phyloP scores from a whole-genome alignment of 2,113 vertebrate species.

The Pseudopodoces humilis region DNA sequence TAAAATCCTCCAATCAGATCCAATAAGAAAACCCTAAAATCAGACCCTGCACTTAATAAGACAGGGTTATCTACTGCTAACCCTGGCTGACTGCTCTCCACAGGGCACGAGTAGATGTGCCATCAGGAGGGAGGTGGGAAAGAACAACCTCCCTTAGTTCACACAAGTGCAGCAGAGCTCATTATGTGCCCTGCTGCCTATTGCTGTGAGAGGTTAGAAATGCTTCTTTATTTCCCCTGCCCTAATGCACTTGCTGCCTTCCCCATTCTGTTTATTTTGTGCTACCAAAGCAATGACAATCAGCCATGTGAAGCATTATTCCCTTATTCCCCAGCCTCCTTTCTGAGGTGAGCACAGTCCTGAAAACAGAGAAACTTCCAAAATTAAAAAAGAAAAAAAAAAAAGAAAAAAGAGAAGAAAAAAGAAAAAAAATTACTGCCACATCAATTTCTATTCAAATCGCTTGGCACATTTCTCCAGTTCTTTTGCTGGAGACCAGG shows the following conservation, averaged over 20 bases:
- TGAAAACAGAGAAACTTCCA: constrained; percentile 17
- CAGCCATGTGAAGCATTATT: background rate
- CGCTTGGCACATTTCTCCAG: background rate
- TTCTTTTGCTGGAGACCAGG: constrained; percentile 51
- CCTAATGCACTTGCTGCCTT: constrained; percentile 45
- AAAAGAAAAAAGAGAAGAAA: background rate
- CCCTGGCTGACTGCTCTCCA: constrained; percentile 16
- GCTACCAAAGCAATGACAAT: constrained; percentile 21
- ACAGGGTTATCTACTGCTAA: constrained; percentile 7
- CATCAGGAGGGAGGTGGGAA: constrained; percentile 13
- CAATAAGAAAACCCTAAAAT: background rate
- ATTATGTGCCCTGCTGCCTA: constrained; percentile 40
- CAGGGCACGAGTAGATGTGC: background rate
- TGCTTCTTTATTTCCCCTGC: constrained; percentile 28
- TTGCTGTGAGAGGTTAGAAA: constrained; percentile 33
- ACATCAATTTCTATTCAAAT: constrained; percentile 61
- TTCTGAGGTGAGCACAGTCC: constrained; percentile 16
- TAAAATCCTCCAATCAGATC: background rate
- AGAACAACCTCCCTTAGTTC: constrained; percentile 11
- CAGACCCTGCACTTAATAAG: background rate
- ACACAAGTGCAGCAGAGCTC: constrained; percentile 32
- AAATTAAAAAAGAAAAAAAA: background rate
- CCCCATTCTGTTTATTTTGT: constrained; percentile 53
- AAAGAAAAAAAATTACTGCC: background rate
- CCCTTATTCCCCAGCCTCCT: constrained; percentile 22